A percentile compares a stretch with the other conserved stretches of the same genome.
phyloP scores from a whole-genome alignment of 2,888 invertebrate species.

The Eupithecia vulgata region DNA sequence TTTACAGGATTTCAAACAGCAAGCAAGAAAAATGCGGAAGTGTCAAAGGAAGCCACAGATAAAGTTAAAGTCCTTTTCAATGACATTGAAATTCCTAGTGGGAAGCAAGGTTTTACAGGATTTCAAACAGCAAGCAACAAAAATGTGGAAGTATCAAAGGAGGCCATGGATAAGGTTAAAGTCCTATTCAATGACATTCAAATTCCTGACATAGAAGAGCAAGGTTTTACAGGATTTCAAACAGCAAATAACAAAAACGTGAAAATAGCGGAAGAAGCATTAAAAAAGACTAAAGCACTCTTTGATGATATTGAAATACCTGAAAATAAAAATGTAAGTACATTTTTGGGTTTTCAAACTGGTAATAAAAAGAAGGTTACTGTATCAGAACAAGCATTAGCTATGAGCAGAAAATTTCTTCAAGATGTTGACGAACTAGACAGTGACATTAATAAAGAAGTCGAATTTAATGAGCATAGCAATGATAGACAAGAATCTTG shows the following conservation, averaged over 20 bases:
- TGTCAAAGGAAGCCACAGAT: conserved; percentile 1
- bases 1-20: conserved; percentile 3
- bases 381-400: conserved; percentile 58
- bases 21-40: neutral
- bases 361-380: conserved; percentile 58
- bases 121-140: conserved; percentile 53
- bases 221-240: neutral
- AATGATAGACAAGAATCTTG: neutral
- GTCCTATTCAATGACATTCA: neutral
- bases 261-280: conserved; percentile 57
- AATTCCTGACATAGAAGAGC: neutral
- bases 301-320: conserved; percentile 1
- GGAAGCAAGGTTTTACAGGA: neutral
- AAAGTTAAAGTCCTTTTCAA: conserved; percentile 29
- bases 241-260: conserved; percentile 58
- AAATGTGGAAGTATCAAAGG: neutral
- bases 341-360: conserved; percentile 27
- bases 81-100: neutral
- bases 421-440: conserved; percentile 25
- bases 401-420: conserved; percentile 55
- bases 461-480: neutral
- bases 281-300: neutral
- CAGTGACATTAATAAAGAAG: conserved; percentile 22
- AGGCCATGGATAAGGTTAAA: conserved; percentile 31
- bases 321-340: neutral